Conservation (phyloP, 1,140 invertebrate genomes). For the Bombyx mandarina region DNA sequence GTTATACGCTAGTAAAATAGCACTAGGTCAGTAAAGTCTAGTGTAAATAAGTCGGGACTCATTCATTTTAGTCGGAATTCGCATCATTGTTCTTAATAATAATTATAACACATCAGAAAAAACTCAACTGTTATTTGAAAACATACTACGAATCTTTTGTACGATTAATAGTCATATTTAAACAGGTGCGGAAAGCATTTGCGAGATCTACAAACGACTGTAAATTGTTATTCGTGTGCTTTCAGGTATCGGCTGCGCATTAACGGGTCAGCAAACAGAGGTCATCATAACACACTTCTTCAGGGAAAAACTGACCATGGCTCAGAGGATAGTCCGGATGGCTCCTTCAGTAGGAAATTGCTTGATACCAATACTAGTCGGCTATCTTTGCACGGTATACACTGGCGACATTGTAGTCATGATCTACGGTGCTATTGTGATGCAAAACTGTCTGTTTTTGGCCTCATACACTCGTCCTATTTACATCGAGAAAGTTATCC, state of each 20-base stretch:
- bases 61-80: too few species aligned
- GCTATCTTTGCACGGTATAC: slow-evolving; percentile 43
- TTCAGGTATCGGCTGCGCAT: slow-evolving; percentile 57
- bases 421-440: slow-evolving; percentile 53
- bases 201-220: too few species aligned
- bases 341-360: slow-evolving; percentile 57
- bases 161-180: too few species aligned
- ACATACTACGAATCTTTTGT: too few species aligned
- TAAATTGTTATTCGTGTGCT: slow-evolving; percentile 6
- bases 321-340: slow-evolving; percentile 51
- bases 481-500: slow-evolving; percentile 57
- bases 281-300: slow-evolving; percentile 67
- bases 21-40: too few species aligned
- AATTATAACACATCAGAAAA: too few species aligned
- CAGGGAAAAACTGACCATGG: slow-evolving; percentile 51
- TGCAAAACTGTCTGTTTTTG: slow-evolving; percentile 48
- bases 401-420: slow-evolving; percentile 46
- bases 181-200: too few species aligned
- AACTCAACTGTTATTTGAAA: too few species aligned
- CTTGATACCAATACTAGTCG: slow-evolving; percentile 45
- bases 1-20: too few species aligned
- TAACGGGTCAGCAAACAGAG: slow-evolving; percentile 64
- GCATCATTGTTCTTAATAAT: too few species aligned
- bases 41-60: too few species aligned
- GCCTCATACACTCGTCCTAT: slow-evolving; percentile 53